Conservation (phyloP, 2,888 invertebrate genomes). For the Pyrocoelia pectoralis region DNA sequence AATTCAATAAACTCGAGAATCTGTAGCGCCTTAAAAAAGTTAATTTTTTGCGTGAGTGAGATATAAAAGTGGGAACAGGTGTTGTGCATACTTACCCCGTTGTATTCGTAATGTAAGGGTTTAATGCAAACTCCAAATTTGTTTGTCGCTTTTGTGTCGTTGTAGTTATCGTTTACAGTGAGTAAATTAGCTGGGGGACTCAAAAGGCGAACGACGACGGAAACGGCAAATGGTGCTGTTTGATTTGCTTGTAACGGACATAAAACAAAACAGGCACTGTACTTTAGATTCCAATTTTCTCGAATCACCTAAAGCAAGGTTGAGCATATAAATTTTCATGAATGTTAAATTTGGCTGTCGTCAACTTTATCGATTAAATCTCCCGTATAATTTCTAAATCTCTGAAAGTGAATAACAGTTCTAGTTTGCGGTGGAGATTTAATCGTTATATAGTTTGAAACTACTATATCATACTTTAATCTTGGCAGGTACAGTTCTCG, state of each 20-base stretch:
- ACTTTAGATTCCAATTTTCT: conserved; percentile 94
- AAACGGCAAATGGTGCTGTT: conserved; percentile 72
- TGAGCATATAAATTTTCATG: conserved; percentile 18
- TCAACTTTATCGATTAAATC: too few species aligned
- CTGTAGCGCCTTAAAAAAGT: conserved; percentile 81
- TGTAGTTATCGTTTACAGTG: conserved; percentile 68
- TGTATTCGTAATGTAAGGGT: conserved; percentile 89
- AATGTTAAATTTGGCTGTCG: neutral
- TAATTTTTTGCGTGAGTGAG: too few species aligned
- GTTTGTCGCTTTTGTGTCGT: conserved; percentile 63
- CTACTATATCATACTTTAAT: conserved; percentile 71
- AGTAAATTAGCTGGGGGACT: conserved; percentile 72
- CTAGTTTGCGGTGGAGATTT: too few species aligned
- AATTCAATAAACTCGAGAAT: conserved; percentile 90
- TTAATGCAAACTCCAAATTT: conserved; percentile 83
- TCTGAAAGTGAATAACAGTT: too few species aligned
- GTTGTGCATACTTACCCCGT: conserved; percentile 64
- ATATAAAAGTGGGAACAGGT: too few species aligned
- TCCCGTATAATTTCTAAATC: too few species aligned
- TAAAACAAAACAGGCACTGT: conserved; percentile 88
- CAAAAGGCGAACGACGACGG: conserved; percentile 70
- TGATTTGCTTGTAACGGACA: conserved; percentile 75
- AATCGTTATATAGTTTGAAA: too few species aligned
- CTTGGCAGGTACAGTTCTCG: conserved; percentile 76
- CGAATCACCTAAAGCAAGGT: conserved; percentile 72